Evolutionary conservation across 2,888 invertebrate genomes (phyloP).

Genomic region (Ormia ochracea): DNA sequence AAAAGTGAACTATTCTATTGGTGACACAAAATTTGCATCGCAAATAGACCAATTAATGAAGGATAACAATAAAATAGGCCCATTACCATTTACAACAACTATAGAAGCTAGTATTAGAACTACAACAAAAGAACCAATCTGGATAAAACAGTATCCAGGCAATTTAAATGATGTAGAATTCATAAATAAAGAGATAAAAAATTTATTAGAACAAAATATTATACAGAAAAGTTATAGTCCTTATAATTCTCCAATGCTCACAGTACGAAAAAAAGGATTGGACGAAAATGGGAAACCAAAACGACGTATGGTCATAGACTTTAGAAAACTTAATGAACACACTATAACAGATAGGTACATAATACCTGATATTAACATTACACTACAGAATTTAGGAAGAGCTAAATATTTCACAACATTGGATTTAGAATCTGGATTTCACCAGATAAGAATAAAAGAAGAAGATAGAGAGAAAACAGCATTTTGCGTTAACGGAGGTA

Average conservation of each 20-base stretch:
- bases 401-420: too few species aligned
- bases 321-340: conserved; percentile 17
- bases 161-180: not conserved
- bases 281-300: conserved; percentile 27
- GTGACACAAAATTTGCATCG: too few species aligned
- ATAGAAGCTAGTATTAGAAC: conserved; percentile 12
- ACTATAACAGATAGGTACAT: conserved; percentile 27
- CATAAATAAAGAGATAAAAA: conserved; percentile 17
- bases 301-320: conserved; percentile 22
- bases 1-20: conserved; percentile 17
- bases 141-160: not conserved
- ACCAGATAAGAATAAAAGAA: too few species aligned
- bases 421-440: too few species aligned
- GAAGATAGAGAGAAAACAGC: conserved; percentile 4
- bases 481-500: not conserved
- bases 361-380: conserved; percentile 1
- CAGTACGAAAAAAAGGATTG: conserved; percentile 17
- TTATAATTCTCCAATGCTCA: conserved; percentile 13
- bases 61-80: conserved; percentile 7
- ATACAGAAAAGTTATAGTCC: conserved; percentile 23
- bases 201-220: conserved; percentile 4
- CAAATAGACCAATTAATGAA: too few species aligned
- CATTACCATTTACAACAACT: conserved; percentile 7
- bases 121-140: not conserved
- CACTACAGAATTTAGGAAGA: conserved; percentile 10